These are phyloP conservation scores for Dasyurus viverrinus DNA, from an alignment of 2,113 vertebrate genomes.

Conservation along the genomic window DNA sequence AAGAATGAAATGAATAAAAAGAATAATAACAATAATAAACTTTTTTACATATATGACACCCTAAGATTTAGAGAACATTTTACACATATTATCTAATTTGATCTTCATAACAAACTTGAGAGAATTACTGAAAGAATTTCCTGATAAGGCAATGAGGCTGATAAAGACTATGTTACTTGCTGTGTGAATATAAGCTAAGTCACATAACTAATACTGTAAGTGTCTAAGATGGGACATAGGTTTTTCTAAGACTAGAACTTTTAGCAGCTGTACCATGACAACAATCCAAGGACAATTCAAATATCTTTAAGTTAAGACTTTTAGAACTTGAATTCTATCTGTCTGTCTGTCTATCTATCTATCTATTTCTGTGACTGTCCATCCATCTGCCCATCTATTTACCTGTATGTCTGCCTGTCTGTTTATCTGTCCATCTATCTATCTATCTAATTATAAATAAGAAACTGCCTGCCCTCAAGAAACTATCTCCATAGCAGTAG, in stretches of 20 bases:
- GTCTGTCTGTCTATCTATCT: too few relatives aligned
- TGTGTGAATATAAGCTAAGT: background rate
- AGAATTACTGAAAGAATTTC: background rate
- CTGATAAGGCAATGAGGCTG: background rate
- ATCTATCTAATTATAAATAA: too few relatives aligned
- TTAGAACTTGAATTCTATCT: background rate
- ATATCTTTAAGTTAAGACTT: background rate
- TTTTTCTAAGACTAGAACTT: background rate
- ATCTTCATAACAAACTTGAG: background rate
- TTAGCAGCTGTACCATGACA: background rate
- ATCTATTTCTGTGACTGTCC: too few relatives aligned
- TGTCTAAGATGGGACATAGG: background rate
- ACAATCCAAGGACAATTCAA: background rate
- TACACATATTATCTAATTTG: slow-evolving; percentile 9
- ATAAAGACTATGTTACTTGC: background rate
- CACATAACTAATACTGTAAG: background rate
- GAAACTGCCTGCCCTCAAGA: too few relatives aligned
- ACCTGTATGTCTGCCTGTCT: too few relatives aligned
- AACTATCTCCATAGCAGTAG: too few relatives aligned
- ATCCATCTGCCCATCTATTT: too few relatives aligned
- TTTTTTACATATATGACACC: too few relatives aligned
- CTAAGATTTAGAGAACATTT: too few relatives aligned
- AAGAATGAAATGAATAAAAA: background rate
- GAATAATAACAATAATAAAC: background rate
- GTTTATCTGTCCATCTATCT: too few relatives aligned